A percentile compares a stretch with the other conserved stretches of the same genome.
These are phyloP conservation scores for Arbacia lixula DNA, from an alignment of 53 echinoderm and acorn worm genomes.

Conservation along the genomic window DNA sequence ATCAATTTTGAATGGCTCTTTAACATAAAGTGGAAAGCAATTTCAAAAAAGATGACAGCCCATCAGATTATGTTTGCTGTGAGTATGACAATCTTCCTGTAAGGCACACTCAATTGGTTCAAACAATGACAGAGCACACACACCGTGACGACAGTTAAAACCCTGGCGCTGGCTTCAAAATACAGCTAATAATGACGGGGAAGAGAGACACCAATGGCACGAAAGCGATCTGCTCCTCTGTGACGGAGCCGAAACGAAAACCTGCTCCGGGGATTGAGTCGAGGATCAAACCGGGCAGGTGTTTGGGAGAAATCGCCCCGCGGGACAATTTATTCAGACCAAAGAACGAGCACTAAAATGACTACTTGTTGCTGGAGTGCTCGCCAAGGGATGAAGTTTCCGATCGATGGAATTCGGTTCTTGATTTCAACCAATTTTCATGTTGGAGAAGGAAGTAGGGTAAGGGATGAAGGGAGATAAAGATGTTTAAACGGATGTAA, in stretches of 20 bases:
- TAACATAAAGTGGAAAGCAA: too few species aligned
- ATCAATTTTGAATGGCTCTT: too few species aligned
- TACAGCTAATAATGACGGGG: slow-evolving; percentile 25
- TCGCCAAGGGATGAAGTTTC: slow-evolving; percentile 42
- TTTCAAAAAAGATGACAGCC: too few species aligned
- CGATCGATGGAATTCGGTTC: slow-evolving; percentile 47
- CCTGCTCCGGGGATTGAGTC: slow-evolving; percentile 53
- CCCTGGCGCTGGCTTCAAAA: slow-evolving; percentile 46
- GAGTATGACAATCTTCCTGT: too few species aligned
- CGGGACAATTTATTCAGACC: slow-evolving; percentile 61
- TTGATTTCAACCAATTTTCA: slow-evolving; percentile 54
- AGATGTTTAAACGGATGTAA: slow-evolving; percentile 42
- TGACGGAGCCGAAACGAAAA: slow-evolving; percentile 50
- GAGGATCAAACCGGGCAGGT: slow-evolving; percentile 59
- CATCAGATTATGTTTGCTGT: too few species aligned
- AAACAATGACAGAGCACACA: too few species aligned
- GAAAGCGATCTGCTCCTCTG: slow-evolving; percentile 45
- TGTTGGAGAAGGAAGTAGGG: slow-evolving; percentile 7
- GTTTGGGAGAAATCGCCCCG: slow-evolving; percentile 57
- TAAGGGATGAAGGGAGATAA: slow-evolving; percentile 21
- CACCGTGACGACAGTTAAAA: slow-evolving; percentile 31
- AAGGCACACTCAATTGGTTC: too few species aligned
- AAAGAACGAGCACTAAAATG: slow-evolving; percentile 45
- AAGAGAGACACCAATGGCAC: slow-evolving; percentile 41
- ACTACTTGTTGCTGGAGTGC: slow-evolving; percentile 64